These are phyloP conservation scores for Lasioglossum pauxillum DNA, from an alignment of 2,888 invertebrate species.

Conservation along the genomic window DNA sequence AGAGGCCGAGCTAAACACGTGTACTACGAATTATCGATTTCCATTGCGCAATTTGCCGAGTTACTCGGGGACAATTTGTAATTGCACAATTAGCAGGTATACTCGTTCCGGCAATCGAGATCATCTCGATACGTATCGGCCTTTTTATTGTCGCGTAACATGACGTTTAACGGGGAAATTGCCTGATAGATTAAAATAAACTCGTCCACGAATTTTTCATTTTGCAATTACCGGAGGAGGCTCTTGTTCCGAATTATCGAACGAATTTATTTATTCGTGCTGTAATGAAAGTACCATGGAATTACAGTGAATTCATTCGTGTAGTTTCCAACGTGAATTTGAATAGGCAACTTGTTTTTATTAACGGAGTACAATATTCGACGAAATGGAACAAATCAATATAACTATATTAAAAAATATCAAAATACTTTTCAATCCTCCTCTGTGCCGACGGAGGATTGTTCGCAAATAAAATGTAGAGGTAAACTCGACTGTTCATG, in stretches of 20 bases:
- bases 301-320: neutral
- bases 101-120: neutral
- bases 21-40: conserved; percentile 37
- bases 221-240: neutral
- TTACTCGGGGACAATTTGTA: neutral
- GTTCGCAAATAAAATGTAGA: neutral
- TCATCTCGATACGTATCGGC: neutral
- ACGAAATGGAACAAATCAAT: neutral
- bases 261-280: neutral
- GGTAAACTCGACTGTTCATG: neutral
- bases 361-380: neutral
- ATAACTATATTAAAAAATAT: neutral
- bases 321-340: neutral
- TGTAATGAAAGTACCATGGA: neutral
- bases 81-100: neutral
- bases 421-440: neutral
- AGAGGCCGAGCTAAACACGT: conserved; percentile 48
- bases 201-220: neutral
- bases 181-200: neutral
- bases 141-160: neutral
- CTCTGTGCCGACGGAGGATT: neutral
- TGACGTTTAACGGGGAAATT: neutral
- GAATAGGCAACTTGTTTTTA: neutral
- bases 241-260: neutral
- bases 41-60: conserved; percentile 10